Evolutionary conservation across 2,797 vertebrate species (phyloP), one percentile per base, ranked within the genome.

Genomic region (Percopsis omiscomaycus): DNA sequence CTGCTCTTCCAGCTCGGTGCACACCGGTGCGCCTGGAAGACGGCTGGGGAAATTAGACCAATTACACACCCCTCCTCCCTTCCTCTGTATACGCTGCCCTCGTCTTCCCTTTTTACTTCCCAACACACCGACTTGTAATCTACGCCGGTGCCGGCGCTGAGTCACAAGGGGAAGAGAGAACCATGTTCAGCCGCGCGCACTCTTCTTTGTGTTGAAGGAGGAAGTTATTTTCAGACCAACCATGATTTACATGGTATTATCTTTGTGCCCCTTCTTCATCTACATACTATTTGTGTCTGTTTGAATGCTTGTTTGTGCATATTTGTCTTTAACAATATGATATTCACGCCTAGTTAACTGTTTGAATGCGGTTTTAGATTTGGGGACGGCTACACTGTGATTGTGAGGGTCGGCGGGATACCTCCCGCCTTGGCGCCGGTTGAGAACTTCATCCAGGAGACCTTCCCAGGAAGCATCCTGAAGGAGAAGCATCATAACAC

Each of bases 401-500:
- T 95, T 0, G 92, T 98, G 66, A 90, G 94, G 53, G 95, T 98
- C 62, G 89, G 90, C 3, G 95, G 95, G 11, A 86, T 87, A 37
- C 90, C 88, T 47, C 93, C 95, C 0, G 89, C 88, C n/a, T 49
- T 99, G 82, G 90, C 85, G 58, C 92, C 94, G 0, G 94, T 99
- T 0, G 94, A 96, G 81, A 93, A 94, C 44, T 99, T 99, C 66
- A 90, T 99, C 55, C 84, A 79, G 54, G 85, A 89, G 27, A 91
- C 89, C 2, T 98, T 99, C 61, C 94, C 93, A 0, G 95, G 95
- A 61, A 96, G 95, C 2, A 58, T 94, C 54, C 88, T 99, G 49
- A 98, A 99, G 78, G 97, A 99, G 87, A 97, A 95, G 71, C 98
- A 99, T 77, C 93, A 96, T 80, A 98, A 96, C 88, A 99, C 96